Evolutionary conservation across 2,888 invertebrate genomes (phyloP).

Genomic region (Eueremaeus valkanovi): DNA sequence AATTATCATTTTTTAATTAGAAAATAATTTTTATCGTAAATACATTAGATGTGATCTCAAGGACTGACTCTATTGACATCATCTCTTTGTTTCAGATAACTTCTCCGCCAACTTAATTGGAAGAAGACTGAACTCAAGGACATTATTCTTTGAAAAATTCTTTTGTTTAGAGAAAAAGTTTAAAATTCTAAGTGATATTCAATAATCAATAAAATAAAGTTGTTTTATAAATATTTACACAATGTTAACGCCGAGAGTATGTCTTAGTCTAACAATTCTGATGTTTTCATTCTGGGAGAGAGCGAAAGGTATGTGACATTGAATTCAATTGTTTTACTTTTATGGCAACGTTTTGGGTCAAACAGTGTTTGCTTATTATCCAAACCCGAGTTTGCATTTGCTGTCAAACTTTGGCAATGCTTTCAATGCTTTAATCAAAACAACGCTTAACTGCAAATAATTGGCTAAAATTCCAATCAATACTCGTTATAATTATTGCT

Average conservation of each 20-base stretch:
- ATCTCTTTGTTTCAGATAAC: conserved; percentile 19
- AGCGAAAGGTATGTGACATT: conserved; percentile 25
- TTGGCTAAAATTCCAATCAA: not conserved
- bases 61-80: conserved; percentile 8
- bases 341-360: not conserved
- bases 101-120: not conserved
- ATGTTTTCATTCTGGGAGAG: not conserved
- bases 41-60: not conserved
- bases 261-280: not conserved
- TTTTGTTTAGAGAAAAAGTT: not conserved
- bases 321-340: conserved; percentile 1
- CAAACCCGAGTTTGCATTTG: too few relatives aligned
- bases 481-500: not conserved
- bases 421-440: not conserved
- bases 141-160: not conserved
- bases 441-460: not conserved
- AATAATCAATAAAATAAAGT: too few relatives aligned
- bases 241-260: not conserved
- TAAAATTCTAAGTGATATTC: not conserved
- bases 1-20: too few relatives aligned
- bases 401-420: too few relatives aligned
- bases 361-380: not conserved
- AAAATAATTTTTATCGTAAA: not conserved
- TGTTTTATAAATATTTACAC: too few relatives aligned
- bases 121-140: conserved; percentile 6